A percentile compares a stretch with the other conserved stretches of the same genome.
Conservation (phyloP, 2,888 invertebrate species). For the Podabrus alpinus region DNA sequence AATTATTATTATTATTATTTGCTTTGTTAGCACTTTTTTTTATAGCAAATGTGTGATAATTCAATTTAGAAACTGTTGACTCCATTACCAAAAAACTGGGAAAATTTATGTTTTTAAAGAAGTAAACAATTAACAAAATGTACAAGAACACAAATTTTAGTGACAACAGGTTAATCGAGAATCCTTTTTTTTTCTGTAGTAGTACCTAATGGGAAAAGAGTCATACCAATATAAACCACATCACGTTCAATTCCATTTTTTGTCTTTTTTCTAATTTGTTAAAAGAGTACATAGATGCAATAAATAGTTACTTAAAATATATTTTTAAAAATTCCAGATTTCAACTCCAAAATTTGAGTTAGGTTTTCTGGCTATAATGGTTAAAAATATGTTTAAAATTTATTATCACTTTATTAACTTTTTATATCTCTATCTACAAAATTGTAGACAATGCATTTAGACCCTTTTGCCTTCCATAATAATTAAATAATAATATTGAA, state of each 20-base stretch:
- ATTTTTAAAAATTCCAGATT: no score
- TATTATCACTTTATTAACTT: no score
- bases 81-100: neutral
- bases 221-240: neutral
- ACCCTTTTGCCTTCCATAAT: no score
- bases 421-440: no score
- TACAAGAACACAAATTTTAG: neutral
- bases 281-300: neutral
- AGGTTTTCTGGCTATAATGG: no score
- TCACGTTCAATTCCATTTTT: neutral
- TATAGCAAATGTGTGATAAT: neutral
- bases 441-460: no score
- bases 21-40: neutral
- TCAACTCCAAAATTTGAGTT: no score
- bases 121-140: neutral
- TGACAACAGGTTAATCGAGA: neutral
- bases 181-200: neutral
- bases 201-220: neutral
- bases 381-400: no score
- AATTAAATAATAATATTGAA: no score
- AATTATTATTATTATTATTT: neutral
- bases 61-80: neutral
- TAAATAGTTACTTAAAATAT: neutral
- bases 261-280: neutral
- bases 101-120: neutral